Evolutionary conservation across 2,888 invertebrate genomes (phyloP), one percentile per base, ranked within the genome.

Genomic region (Synanthedon vespiformis): DNA sequence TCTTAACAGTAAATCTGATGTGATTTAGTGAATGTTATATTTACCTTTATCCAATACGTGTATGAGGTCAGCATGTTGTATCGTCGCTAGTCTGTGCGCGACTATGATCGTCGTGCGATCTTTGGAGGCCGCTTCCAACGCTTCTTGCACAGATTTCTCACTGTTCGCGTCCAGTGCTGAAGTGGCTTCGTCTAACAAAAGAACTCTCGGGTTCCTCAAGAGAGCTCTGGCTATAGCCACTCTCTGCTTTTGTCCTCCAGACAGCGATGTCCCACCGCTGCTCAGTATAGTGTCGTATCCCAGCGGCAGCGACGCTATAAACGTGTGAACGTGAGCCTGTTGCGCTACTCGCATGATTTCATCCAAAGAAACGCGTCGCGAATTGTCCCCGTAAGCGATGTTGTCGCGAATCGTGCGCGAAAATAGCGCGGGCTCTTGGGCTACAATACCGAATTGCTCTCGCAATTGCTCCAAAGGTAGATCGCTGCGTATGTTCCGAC

Each of bases 381-480:
- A 74, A 68, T 91, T 92, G 72, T 94, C 94, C 1, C 96, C 96
- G 74, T 96, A 96, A 0, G 93, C 92, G 67, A 97, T 96, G 77
- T 96, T 96, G 64, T 96, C 94, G 0, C 90, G 89, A 51, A 96
- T 92, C 52, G 91, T 91, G 54, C 93, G 88, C 67, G 93, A 93
- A 82, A 96, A 96, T 40, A 96, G 89, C 4, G 92, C 91, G 0
- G 95, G 95, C 68, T 96, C 95, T 77, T 96, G 96, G 12, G 93
- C 92, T 8, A 96, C 92, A 22, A 96, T 89, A 0, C 94, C 95
- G 52, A 95, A 83, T 69, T 93, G 92, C 11, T 89, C 82, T 50
- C 96, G 89, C 40, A 95, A 79, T 58, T 88, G 89, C 0, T 85
- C 73, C n/a, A 94, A 76, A 14, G 93, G 89, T 41, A 95, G 78